A percentile compares a stretch with the other conserved stretches of the same genome.
Conservation (phyloP, 2,797 vertebrate species). For the Alcedo atthis region DNA sequence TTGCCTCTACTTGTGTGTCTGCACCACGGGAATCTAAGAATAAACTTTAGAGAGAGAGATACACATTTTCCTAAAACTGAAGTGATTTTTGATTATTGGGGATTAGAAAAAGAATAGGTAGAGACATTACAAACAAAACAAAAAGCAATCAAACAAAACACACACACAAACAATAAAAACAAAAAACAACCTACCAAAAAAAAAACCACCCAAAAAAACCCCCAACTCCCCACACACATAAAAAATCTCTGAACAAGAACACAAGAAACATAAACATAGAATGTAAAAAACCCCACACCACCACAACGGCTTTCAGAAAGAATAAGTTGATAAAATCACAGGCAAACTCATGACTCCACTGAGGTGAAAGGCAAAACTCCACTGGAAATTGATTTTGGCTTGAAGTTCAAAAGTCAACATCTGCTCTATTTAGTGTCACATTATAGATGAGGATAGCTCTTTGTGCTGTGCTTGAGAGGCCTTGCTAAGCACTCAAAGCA, state of each 20-base stretch:
- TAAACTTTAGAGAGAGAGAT: background rate
- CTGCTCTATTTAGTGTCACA: background rate
- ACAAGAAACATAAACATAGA: too few species aligned
- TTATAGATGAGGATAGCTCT: background rate
- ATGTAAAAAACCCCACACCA: too few species aligned
- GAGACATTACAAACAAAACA: background rate
- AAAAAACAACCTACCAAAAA: too few species aligned
- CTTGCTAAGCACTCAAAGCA: background rate
- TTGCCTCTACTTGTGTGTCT: background rate
- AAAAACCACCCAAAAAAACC: too few species aligned
- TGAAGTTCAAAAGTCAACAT: slow-evolving; percentile 17
- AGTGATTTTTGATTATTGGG: background rate
- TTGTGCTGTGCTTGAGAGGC: background rate
- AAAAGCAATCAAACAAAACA: too few species aligned
- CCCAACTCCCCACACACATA: too few species aligned
- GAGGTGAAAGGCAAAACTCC: slow-evolving; percentile 31
- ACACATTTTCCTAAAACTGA: background rate
- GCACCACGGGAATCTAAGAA: background rate
- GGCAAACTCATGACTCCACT: background rate
- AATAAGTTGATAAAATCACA: slow-evolving; percentile 7
- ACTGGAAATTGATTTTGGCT: slow-evolving; percentile 22
- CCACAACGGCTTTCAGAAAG: background rate
- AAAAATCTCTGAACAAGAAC: too few species aligned
- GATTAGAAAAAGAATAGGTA: slow-evolving; percentile 8
- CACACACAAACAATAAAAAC: too few species aligned